Evolutionary conservation across 2,797 vertebrate genomes (phyloP), one percentile per base, ranked within the genome.

Genomic region (Parauchenoglanis ngamensis): DNA sequence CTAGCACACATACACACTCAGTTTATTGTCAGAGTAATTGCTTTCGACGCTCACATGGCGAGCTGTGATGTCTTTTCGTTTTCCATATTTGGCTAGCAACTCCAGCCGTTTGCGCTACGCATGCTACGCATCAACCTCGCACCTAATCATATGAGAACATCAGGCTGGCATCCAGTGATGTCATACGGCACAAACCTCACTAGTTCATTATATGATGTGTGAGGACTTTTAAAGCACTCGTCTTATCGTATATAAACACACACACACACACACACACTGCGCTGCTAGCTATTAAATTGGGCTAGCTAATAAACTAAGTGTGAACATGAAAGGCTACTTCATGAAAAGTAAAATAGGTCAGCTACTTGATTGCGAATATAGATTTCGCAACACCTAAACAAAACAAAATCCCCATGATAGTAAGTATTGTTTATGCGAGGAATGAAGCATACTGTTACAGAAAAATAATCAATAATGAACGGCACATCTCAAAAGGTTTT

Each of bases 11-110:
- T 31, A 83, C 80, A 84, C 80, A 25, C 11, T 17, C 23, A 8
- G 85, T 84, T 88, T 85, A 70, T 75, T 84, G 44, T 84, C 85
- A 88, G 57, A 81, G 35, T 87, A 89, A 87, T 76, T 52, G 70
- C 79, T 83, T 87, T 54, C 76, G 88, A 88, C 79, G 76, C 61
- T 76, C 68, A 56, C 6, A 46, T 49, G 25, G 72, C 44, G n/a
- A 75, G 44, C 23, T n/a, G 44, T 49, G 72, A 52, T 28, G 75
- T 6, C 46, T 49, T 49, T 49, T 83, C 56, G 59, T 72, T 57
- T 28, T 40, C 76, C 85, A 67, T 65, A 25, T 78, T 85, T 67
- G 57, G 46, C 2, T n/a, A 70, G 28, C 15, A 28, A 54, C 35
- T 63, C 67, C 52, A 40, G 57, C 13, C 12, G 13, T 52, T 52